Evolutionary conservation across 2,113 vertebrate genomes (phyloP), one percentile per base, ranked within the genome.

Genomic region (Donacobius atricapilla): DNA sequence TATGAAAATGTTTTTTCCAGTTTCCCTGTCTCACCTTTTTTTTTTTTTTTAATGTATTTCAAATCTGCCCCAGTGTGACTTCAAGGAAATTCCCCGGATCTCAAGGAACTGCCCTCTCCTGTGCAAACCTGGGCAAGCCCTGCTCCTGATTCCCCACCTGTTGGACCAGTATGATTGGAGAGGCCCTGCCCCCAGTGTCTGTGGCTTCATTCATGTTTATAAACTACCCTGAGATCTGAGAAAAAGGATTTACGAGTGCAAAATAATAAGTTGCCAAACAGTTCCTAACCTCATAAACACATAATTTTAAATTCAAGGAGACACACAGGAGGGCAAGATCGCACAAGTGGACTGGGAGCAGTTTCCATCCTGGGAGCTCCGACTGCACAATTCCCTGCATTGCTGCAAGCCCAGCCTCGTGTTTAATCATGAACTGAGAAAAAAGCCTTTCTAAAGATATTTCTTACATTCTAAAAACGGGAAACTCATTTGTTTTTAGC

Each of bases 201-300:
- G 89, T 81, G 96, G 91, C 93, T 95, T 81, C 51, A 0, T 54
- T 95, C 80, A 94, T 96, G 94, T 92, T 94, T 94, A 56, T 93
- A 92, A 94, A 94, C 76, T 24, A 33, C 93, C n/a, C 83, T 0
- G 47, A 93, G 90, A 76, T 75, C 94, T 64, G 75, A 94, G 94
- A 75, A 83, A 75, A 77, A 61, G 63, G 63, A 35, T 65, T 88
- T 77, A 45, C 6, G 19, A 94, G 88, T 13, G 18, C 84, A 72
- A 86, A 93, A 78, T 33, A 87, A 3, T 2, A 61, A 94, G 86
- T 61, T 93, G 95, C 90, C 70, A 71, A 96, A 78, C 64, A 70
- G 37, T 93, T 95, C 48, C 65, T 68, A 68, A 47, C 37, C 90
- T 94, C 73, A 40, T 68, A 87, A 94, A 89, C 61, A 75, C 73